Conservation (phyloP, 2,113 vertebrate genomes). For the Calyptommatus sinebrachiatus region DNA sequence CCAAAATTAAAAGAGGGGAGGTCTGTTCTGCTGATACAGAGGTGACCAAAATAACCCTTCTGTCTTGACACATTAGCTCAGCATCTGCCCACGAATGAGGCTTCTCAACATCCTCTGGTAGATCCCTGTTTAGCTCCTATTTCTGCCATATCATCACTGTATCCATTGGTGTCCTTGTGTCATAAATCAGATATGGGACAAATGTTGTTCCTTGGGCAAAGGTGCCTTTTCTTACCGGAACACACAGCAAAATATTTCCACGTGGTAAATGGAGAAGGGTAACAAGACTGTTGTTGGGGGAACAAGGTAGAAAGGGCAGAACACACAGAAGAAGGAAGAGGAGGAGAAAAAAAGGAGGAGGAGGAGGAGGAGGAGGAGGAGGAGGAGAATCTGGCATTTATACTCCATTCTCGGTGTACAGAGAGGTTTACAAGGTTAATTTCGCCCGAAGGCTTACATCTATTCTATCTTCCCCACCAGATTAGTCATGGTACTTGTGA, state of each 20-base stretch:
- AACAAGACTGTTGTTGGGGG: background rate
- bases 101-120: background rate
- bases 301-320: background rate
- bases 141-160: background rate
- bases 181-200: background rate
- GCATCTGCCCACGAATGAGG: background rate
- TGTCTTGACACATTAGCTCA: rapidly evolving
- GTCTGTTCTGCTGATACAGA: background rate
- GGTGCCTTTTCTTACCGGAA: background rate
- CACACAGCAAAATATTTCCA: background rate
- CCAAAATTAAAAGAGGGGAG: background rate
- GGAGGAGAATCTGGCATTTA: no score
- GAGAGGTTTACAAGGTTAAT: no score
- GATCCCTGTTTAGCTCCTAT: background rate
- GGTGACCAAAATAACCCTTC: background rate
- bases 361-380: no score
- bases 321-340: no score
- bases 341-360: no score
- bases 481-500: no score
- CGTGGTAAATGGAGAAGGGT: background rate
- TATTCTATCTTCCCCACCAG: no score
- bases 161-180: rapidly evolving
- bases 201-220: background rate
- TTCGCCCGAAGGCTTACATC: no score
- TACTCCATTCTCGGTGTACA: no score